Evolutionary conservation across 2,113 vertebrate genomes (phyloP).

Genomic region (Lepidothrix coronata): DNA sequence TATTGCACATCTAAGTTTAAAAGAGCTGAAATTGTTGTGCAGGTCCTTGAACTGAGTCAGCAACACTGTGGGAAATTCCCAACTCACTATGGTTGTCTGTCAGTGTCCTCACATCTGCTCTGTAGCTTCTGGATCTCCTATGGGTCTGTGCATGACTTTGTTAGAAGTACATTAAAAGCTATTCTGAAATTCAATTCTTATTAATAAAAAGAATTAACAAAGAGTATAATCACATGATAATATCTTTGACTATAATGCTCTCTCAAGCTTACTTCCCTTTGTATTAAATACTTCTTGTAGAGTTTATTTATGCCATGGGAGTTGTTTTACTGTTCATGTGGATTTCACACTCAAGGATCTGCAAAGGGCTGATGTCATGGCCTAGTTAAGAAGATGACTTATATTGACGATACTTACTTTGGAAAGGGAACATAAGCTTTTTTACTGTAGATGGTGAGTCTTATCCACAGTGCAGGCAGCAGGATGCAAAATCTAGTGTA

Average conservation of each 20-base stretch:
- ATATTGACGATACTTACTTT: not conserved
- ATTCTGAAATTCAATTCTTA: not conserved
- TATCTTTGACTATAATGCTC: not conserved
- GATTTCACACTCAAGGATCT: not conserved
- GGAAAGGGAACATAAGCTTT: not conserved
- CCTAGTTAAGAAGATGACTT: not conserved
- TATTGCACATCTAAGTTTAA: not conserved
- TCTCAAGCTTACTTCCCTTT: not conserved
- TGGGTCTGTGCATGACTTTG: not conserved
- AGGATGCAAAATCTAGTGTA: not conserved
- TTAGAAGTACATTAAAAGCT: not conserved
- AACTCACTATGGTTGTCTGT: not conserved
- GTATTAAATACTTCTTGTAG: not conserved
- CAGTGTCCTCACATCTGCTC: not conserved
- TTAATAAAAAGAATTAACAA: not conserved
- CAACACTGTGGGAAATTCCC: not conserved
- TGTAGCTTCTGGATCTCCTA: not conserved
- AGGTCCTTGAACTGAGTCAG: not conserved
- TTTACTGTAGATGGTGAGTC: not conserved
- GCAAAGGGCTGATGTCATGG: not conserved
- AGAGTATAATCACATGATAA: not conserved
- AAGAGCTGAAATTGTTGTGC: not conserved
- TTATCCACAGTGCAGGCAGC: not conserved
- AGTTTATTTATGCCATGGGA: not conserved
- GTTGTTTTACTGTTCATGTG: not conserved